Base-by-base conservation (phyloP, 2,797 vertebrate genomes). In the Rhinophrynus dorsalis region DNA sequence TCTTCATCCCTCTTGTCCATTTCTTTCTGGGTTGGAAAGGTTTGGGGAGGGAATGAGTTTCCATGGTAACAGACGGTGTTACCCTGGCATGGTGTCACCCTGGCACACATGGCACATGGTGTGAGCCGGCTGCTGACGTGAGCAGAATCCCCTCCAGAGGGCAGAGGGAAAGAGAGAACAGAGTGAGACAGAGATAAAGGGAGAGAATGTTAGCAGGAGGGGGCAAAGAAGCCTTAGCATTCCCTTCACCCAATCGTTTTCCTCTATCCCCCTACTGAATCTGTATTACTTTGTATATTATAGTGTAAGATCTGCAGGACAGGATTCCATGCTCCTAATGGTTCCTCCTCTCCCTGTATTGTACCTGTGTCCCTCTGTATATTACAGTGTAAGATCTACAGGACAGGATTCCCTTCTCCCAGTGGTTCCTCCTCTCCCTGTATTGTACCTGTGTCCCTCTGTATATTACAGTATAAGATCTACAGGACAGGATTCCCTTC, bases 21-120 rank as follows among this genome's bases (percentile, higher is more conserved):
- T 27, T 23, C 37, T 68, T n/a, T 42, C 59, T 48, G 55, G 45
- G 44, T 66, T 57, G 54, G 40, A 66, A 65, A 59, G 62, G 52
- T 73, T 73, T 66, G 61, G 62, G 21, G 47, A 73, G 62, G 62
- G 62, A 61, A 54, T 65, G 55, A 58, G 69, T 73, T 73, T 26
- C 69, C 69, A 73, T 27, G 69, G 69, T 73, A 73, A 73, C 69
- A 73, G 69, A 73, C 69, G 44, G 45, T 73, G 69, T 65, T 66
- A 66, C 69, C 69, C 69, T 73, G 69, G 69, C 69, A 73, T 66
- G 69, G 62, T 73, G 69, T 66, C 62, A 59, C 69, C 69, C 69
- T 73, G 69, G 69, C 69, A 73, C 62, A 73, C 62, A 73, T 73
- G 69, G 69, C 61, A 73, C 64, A 66, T 73, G 62, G 69, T 73